A percentile compares a stretch with the other conserved stretches of the same genome.
phyloP scores from a whole-genome alignment of 2,113 vertebrate species.

The Symphodus melops region DNA sequence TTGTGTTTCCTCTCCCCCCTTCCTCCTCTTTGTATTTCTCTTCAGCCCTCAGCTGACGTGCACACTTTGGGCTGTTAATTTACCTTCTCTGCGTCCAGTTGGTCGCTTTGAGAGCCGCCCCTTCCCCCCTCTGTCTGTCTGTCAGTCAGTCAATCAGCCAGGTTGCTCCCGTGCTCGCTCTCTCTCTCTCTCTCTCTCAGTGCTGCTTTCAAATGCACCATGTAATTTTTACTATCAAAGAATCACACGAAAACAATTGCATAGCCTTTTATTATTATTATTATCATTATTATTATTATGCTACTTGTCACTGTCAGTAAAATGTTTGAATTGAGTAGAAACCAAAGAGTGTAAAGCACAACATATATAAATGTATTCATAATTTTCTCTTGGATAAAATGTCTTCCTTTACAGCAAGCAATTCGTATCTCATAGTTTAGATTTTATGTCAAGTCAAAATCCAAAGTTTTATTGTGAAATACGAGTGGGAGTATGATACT shows the following conservation, averaged over 20 bases:
- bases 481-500: too few relatives aligned
- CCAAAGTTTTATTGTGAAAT: too few relatives aligned
- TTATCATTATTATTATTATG: too few relatives aligned
- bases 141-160: slow-evolving; percentile 32
- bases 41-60: slow-evolving; percentile 13
- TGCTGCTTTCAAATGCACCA: slow-evolving; percentile 53
- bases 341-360: too few relatives aligned
- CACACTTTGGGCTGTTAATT: slow-evolving; percentile 20
- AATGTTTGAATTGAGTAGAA: too few relatives aligned
- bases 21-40: slow-evolving; percentile 5
- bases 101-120: slow-evolving; percentile 24
- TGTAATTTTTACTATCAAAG: background rate
- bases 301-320: background rate
- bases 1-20: slow-evolving; percentile 15
- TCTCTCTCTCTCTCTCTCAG: background rate
- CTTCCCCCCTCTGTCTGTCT: slow-evolving; percentile 35
- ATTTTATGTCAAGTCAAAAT: too few relatives aligned
- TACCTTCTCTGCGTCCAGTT: slow-evolving; percentile 39
- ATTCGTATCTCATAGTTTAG: too few relatives aligned
- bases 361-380: too few relatives aligned
- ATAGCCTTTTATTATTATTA: too few relatives aligned
- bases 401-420: too few relatives aligned
- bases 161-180: slow-evolving; percentile 13
- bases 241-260: background rate
- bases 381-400: too few relatives aligned